Conservation (phyloP, 2,113 vertebrate species). For the Zootoca vivipara region DNA sequence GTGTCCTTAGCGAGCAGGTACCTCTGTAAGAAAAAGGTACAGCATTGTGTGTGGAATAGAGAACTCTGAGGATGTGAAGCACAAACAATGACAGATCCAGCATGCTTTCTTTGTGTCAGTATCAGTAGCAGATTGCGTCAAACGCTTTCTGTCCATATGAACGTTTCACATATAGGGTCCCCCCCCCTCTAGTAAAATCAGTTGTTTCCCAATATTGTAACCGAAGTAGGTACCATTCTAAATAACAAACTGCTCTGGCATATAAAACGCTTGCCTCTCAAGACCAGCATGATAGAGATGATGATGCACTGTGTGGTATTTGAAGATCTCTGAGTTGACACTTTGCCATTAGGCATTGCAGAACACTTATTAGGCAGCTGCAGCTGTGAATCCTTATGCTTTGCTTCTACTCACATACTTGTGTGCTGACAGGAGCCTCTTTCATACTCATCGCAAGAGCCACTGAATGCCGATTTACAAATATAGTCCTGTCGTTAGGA, state of each 20-base stretch:
- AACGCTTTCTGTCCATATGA: background rate
- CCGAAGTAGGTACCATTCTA: constrained; percentile 42
- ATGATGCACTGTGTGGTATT: constrained; percentile 47
- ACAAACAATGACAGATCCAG: background rate
- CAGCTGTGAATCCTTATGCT: constrained; percentile 64
- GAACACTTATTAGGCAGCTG: constrained; percentile 48
- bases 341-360: constrained; percentile 43
- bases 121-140: background rate
- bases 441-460: constrained; percentile 49
- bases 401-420: constrained; percentile 48
- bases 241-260: constrained; percentile 54
- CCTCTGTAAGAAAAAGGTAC: background rate
- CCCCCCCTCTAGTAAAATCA: constrained; percentile 18
- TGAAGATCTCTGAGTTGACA: constrained; percentile 50
- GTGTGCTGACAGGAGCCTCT: constrained; percentile 49
- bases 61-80: background rate
- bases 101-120: background rate
- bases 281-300: constrained; percentile 53
- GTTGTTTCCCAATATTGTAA: constrained; percentile 41
- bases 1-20: background rate
- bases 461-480: constrained; percentile 58
- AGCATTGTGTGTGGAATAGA: background rate
- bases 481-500: constrained; percentile 55
- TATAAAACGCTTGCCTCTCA: constrained; percentile 38
- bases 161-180: background rate